Base-by-base conservation (phyloP, 1,140 invertebrate genomes). In the Arion vulgaris region DNA sequence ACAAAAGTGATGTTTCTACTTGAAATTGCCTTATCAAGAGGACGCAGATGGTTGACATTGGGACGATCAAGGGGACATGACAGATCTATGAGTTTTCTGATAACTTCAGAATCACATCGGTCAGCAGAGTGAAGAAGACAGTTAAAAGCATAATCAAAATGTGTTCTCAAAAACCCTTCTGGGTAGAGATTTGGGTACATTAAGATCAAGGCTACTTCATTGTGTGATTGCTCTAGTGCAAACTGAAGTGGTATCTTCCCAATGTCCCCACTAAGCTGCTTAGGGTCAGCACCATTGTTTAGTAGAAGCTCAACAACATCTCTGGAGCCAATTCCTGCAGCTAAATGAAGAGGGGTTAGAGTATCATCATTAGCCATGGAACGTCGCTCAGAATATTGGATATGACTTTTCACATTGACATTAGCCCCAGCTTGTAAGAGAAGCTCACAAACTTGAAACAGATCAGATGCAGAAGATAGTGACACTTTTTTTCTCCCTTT, bases 181-280 rank as follows among this genome's bases (percentile, higher is more conserved):
- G 74, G 74, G n/a, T 77, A 77, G 13, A 77, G 36, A 26, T 62
- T 34, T 57, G 41, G 32, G n/a, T 2, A 36, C 32, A 77, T 1
- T 17, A 77, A 32, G 15, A 26, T 19, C 26, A 34, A 77, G 2
- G 74, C 74, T 17, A 39, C 74, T 28, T 77, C 74, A 39, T 77
- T 77, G 34, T 77, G 74, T 0, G 49, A 45, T 77, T 77, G 74
- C 28, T 77, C 74, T 36, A 77, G 45, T 34, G 74, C 74, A 77
- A 77, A 77, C 74, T 77, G 74, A 1, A 62, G n/a, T 9, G 74
- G 74, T 28, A 77, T 77, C 28, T 77, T 77, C 53, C 74, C 74
- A 57, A 62, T 77, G 49, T 77, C 74, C 17, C 74, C 74, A 77
- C 74, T 77, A 7, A 77, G 36, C 15, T 53, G 74, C 11, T 49